Base-by-base conservation (phyloP, 2,113 vertebrate genomes). In the Symphodus melops region DNA sequence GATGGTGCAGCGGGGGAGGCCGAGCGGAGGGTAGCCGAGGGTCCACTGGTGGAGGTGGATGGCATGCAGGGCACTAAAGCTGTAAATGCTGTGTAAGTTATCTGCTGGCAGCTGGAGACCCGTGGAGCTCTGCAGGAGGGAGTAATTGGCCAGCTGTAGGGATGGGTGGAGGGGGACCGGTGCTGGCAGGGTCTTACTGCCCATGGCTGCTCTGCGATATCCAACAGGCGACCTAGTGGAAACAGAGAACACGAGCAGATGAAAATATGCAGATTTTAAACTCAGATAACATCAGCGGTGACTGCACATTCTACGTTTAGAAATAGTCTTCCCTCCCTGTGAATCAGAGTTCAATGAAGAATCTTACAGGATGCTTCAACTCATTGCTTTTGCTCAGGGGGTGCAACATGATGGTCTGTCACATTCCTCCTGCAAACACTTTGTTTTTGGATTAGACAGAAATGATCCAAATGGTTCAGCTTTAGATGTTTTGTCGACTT, bases 21-120 rank as follows among this genome's bases (percentile, higher is more conserved):
- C 94, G 91, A 98, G 83, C 2, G 97, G 94, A 0, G 97, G 98
- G 86, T 98, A 99, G 72, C 98, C 98, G 51, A 99, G 94, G 6
- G 97, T 98, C 98, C 98, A 99, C 89, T 99, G 98, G 85, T 99
- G 97, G 59, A 99, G 94, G 75, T 99, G 98, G 64, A 99, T 96
- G 0, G 98, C 97, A 0, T 99, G 98, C 56, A 99, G 83, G 1
- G 98, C 96, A 0, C 98, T 99, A 93, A 99, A 99, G 70, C 97
- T 97, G 0, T 99, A 99, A 76, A 98, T 93, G 79, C 95, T 96
- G 57, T 96, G 97, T 58, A 99, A 93, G 78, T 97, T 96, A 44
- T 99, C 98, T 0, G 96, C 91, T 28, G 98, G 97, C 49, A 97
- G 91, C 0, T 98, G 97, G 59, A 99, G 93, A 78, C 97, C 97